Base-by-base conservation (phyloP, 2,888 invertebrate genomes). In the Troides aeacus region DNA sequence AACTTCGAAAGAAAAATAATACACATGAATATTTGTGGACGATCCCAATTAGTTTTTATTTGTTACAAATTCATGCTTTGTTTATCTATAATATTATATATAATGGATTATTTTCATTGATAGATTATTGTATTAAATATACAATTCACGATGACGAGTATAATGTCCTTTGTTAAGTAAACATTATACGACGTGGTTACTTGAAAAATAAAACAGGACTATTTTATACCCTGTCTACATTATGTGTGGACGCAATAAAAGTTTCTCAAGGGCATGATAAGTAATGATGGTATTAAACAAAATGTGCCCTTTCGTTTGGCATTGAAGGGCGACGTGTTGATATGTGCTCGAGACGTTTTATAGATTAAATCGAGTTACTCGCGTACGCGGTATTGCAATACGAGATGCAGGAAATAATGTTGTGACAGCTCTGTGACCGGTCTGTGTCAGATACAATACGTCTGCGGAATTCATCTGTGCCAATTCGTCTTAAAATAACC, bases 351-450 rank as follows among this genome's bases (percentile, higher is more conserved):
- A 60, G 66, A 57, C 65, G 66, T 70, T 72, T 71, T 69, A 63
- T 73, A 73, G 71, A 72, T 73, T 71, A 67, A 65, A 66, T 72
- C 30, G 57, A 39, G 46, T 42, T 24, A 58, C 42, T 73, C 73
- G 68, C 68, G 67, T 67, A 72, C 64, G 72, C 63, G 64, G 68
- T 71, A 71, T 69, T 72, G 72, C 62, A 66, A 71, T 72, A 68
- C 67, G 71, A 73, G 74, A 72, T 72, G 74, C 77, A 73, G 78
- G 76, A 76, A 78, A 78, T 79, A 83, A 83, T 81, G 82, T 79
- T 79, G 77, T 83, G 83, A 85, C 84, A 82, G 82, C 79, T 78
- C 77, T 78, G 77, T 80, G 84, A 85, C 83, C 78, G 79, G 79
- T 76, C 65, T 78, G 74, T 82, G 82, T 85, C 83, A 83, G 81